Evolutionary conservation across 2,797 vertebrate species (phyloP), one percentile per base, ranked within the genome.

Genomic region (Sebastes goodei): DNA sequence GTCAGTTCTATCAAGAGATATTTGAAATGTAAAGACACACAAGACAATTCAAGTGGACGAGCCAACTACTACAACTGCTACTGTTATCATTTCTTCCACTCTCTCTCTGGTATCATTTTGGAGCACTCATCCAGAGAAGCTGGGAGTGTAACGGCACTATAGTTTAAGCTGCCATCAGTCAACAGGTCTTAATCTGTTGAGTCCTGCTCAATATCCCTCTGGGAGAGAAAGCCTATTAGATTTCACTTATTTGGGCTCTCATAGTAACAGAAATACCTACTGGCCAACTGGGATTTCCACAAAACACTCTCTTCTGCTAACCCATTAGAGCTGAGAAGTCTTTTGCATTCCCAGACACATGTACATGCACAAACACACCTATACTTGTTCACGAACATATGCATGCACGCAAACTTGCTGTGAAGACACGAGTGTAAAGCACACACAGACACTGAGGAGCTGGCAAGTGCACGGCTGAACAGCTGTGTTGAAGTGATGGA

Each of bases 181-280:
- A 95, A 82, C 94, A 92, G 83, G 88, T 93, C 91, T 90, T 95
- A 94, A 95, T 96, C 92, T 95, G 91, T 91, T 91, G 93, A 94
- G 93, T 93, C 89, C 84, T 85, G 60, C 89, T 95, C 93, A 76
- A 76, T 92, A 86, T 89, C 92, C 94, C 93, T 78, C 86, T 49
- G 90, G 92, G 93, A 87, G 81, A 68, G 70, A 63, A 74, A 73
- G 78, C 79, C 88, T 93, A 94, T 95, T 92, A 92, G 92, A 94
- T 95, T 95, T 93, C 94, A 93, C 89, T 80, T 85, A 93, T 93
- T 90, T 86, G 83, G 91, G 85, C 83, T 87, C 88, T 86, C 84
- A 76, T 46, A 79, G 93, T 90, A 92, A 94, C 88, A 92, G 85
- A 87, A 91, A 90, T 85, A 91, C 87, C 84, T 89, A 91, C 84